A percentile compares a stretch with the other conserved stretches of the same genome.
Evolutionary conservation across 1,140 invertebrate genomes (phyloP).

Genomic region (Cataglyphis hispanica): DNA sequence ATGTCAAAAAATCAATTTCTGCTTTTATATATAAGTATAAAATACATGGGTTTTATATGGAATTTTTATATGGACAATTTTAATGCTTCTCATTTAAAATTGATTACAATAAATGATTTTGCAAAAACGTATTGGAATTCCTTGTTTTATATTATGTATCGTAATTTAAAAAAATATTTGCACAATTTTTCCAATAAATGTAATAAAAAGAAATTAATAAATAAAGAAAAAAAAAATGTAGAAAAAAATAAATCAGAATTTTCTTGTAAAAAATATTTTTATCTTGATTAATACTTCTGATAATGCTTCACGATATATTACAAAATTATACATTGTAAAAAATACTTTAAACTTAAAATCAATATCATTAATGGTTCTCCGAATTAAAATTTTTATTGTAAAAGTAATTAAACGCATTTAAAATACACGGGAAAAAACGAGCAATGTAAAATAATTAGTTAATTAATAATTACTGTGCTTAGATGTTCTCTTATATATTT

Average conservation of each 20-base stretch:
- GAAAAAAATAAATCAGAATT: background rate
- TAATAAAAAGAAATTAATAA: background rate
- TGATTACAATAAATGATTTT: background rate
- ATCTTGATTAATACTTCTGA: background rate
- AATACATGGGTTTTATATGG: constrained; percentile 3
- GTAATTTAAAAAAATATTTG: background rate
- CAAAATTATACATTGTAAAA: background rate
- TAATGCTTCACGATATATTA: background rate
- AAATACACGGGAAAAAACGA: background rate
- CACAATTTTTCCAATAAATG: background rate
- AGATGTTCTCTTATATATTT: background rate
- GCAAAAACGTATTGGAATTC: background rate
- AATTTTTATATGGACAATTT: constrained; percentile 29
- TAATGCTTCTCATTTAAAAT: constrained; percentile 7
- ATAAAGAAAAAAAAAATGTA: background rate
- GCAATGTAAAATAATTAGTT: background rate
- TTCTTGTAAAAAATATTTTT: background rate
- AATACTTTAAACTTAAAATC: background rate
- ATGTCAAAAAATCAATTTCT: constrained; percentile 30
- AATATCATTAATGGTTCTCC: background rate
- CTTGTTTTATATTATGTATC: background rate
- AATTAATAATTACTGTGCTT: background rate
- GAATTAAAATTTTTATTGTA: constrained; percentile 16
- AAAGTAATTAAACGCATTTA: background rate
- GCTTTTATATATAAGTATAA: background rate